Conservation (phyloP, 1,140 invertebrate genomes). For the Zaprionus inermis region DNA sequence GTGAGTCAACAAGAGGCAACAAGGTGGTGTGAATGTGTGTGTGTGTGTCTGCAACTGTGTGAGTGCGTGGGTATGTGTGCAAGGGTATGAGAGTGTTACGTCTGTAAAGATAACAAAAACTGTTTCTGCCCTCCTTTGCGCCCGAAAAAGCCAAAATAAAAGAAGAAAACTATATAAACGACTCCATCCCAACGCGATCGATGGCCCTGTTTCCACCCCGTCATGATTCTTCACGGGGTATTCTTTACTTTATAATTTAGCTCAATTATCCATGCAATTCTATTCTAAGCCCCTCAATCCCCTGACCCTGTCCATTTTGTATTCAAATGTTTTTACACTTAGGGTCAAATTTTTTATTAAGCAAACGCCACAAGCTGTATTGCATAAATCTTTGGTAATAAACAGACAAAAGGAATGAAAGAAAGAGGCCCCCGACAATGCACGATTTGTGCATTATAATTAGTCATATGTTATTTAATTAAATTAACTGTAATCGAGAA, state of each 20-base stretch:
- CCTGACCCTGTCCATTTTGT: background rate
- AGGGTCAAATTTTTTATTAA: background rate
- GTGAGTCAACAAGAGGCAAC: constrained; percentile 42
- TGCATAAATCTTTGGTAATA: constrained; percentile 47
- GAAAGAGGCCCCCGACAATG: constrained; percentile 52
- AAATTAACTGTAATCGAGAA: constrained; percentile 52
- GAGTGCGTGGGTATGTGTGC: background rate
- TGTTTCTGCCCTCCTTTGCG: constrained; percentile 25
- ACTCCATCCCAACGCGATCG: constrained; percentile 41
- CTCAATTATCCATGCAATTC: constrained; percentile 21
- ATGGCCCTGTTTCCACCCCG: constrained; percentile 11
- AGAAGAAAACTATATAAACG: constrained; percentile 1
- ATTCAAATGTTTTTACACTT: constrained; percentile 14
- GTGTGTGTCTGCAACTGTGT: background rate
- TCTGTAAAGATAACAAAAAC: constrained; percentile 1
- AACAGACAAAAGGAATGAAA: background rate
- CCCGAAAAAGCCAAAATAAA: constrained; percentile 1
- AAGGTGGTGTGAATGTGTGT: background rate
- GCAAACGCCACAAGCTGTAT: constrained; percentile 55
- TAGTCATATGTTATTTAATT: constrained; percentile 54
- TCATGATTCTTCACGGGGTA: constrained; percentile 11
- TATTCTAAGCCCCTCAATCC: background rate
- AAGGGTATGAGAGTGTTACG: background rate
- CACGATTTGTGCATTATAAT: constrained; percentile 55
- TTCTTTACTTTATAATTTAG: constrained; percentile 45